These are phyloP conservation scores for Erpornis zantholeuca DNA, from an alignment of 2,113 vertebrate genomes.

Conservation along the genomic window DNA sequence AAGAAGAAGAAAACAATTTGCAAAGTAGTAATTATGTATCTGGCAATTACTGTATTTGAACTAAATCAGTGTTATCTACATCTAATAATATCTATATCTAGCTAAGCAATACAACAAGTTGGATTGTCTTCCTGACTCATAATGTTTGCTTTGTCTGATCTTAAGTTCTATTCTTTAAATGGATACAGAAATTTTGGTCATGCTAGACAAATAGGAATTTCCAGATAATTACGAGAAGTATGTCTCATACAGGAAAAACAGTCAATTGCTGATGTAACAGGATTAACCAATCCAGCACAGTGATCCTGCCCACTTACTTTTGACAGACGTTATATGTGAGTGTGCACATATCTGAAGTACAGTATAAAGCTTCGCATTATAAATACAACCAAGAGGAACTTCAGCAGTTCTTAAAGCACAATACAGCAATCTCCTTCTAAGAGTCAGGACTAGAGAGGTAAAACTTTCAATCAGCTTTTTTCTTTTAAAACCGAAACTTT, in stretches of 20 bases:
- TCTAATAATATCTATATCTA: slow-evolving; percentile 19
- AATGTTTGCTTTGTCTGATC: slow-evolving; percentile 50
- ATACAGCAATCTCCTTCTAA: slow-evolving; percentile 69
- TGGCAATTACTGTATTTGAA: slow-evolving; percentile 52
- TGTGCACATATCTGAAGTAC: slow-evolving; percentile 70
- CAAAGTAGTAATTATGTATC: slow-evolving; percentile 55
- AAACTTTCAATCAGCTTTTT: slow-evolving; percentile 55
- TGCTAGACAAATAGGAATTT: slow-evolving; percentile 73
- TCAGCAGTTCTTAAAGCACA: slow-evolving; percentile 70
- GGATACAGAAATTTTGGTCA: slow-evolving; percentile 65
- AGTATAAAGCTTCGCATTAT: slow-evolving; percentile 77
- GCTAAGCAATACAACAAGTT: slow-evolving; percentile 42
- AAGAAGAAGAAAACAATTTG: slow-evolving; percentile 50
- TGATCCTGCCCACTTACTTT: slow-evolving; percentile 71
- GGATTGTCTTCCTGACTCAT: slow-evolving; percentile 48
- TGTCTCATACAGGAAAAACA: slow-evolving; percentile 80
- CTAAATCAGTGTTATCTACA: slow-evolving; percentile 39
- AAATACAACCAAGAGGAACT: slow-evolving; percentile 71
- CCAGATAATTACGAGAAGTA: slow-evolving; percentile 78
- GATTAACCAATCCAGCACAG: slow-evolving; percentile 75
- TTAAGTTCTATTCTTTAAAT: slow-evolving; percentile 53
- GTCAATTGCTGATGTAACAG: slow-evolving; percentile 77
- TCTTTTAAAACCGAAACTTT: slow-evolving; percentile 60
- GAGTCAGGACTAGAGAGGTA: slow-evolving; percentile 72
- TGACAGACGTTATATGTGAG: slow-evolving; percentile 70